Evolutionary conservation across 2,113 vertebrate genomes (phyloP), one percentile per base, ranked within the genome.

Genomic region (Perccottus glenii): DNA sequence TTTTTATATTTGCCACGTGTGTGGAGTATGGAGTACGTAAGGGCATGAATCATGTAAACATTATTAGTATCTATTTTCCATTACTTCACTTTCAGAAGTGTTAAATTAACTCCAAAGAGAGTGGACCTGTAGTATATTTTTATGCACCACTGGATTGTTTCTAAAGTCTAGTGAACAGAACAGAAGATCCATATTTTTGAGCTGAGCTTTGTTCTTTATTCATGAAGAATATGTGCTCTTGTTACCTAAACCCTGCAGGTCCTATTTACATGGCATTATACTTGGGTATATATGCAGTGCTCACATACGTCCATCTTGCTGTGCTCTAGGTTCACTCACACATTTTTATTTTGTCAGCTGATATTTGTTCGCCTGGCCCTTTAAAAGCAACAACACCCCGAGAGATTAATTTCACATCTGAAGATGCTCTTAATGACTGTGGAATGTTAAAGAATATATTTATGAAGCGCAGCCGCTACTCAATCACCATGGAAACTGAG

Each of bases 401-500:
- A 56, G 62, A 75, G 77, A 64, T 60, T 12, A 10, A 49, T 57
- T 63, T 69, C 56, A 67, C 73, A 63, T 71, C 64, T 11, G 12
- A 68, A 82, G 83, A 82, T 60, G 75, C 73, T 86, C 70, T 84
- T 88, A 89, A 88, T 88, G 86, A 88, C 72, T 51, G 85, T 66
- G 57, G 80, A 74, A 75, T 64, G 81, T 78, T 89, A 65, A 89
- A 87, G 76, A 79, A 77, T 82, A 85, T 87, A 84, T 89, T 89
- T 86, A 76, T 88, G 85, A 70, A 83, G 85, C 77, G 12, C 69
- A 63, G 75, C 67, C 64, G 78, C 78, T 88, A 89, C 86, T 87
- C 78, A 48, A 90, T 90, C 70, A 63, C 86, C 89, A 90, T 90
- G 89, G 89, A 87, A 90, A 90, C 89, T 84, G 89, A 83, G 82